Conservation (phyloP, 2,113 vertebrate species). For the Sorex fumeus region DNA sequence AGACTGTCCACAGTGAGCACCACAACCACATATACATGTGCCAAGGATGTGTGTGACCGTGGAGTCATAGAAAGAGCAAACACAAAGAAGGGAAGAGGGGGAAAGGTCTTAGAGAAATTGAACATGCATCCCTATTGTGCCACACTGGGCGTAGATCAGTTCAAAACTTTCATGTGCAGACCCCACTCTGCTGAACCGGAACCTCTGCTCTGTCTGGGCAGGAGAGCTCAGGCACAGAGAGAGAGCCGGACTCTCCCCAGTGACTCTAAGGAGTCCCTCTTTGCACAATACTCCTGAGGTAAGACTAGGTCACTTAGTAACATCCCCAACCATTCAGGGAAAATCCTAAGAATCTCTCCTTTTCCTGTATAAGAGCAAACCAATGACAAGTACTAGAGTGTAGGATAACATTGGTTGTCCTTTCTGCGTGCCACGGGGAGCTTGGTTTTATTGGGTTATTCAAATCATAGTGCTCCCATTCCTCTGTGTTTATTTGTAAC, state of each 20-base stretch:
- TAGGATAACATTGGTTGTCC: too few relatives aligned
- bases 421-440: too few relatives aligned
- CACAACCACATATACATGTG: too few relatives aligned
- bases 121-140: neutral
- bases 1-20: neutral
- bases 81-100: too few relatives aligned
- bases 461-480: too few relatives aligned
- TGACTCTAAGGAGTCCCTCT: neutral
- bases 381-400: too few relatives aligned
- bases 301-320: slow-evolving; percentile 11
- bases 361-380: neutral
- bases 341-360: neutral
- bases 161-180: too few relatives aligned
- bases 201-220: neutral
- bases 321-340: neutral
- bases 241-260: neutral
- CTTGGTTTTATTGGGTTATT: too few relatives aligned
- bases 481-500: too few relatives aligned
- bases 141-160: neutral
- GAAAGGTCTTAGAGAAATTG: neutral
- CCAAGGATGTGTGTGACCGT: too few relatives aligned
- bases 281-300: neutral
- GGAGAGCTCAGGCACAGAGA: neutral
- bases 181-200: neutral
- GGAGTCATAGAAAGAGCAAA: too few relatives aligned